Percentiles rank a stretch among this genome's conserved stretches.
Conservation (phyloP, 2,888 invertebrate genomes). For the Anticlea derivata region DNA sequence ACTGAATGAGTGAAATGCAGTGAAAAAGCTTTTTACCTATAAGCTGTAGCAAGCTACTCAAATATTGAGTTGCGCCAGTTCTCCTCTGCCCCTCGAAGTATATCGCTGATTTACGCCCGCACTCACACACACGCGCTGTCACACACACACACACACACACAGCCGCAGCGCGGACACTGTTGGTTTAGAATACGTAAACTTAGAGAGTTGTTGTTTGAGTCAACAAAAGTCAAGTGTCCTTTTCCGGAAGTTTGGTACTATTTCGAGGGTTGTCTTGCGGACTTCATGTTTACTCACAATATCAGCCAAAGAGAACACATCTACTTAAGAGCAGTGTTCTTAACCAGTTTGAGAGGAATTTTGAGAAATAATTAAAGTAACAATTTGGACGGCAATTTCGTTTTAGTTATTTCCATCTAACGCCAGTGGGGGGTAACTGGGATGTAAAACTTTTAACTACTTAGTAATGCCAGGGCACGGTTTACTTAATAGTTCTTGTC, state of each 20-base stretch:
- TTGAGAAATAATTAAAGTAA: too few species aligned
- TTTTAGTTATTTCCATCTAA: too few species aligned
- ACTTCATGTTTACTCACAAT: not conserved
- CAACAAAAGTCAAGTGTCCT: not conserved
- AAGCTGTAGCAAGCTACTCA: slow-evolving; percentile 2
- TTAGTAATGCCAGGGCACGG: too few species aligned
- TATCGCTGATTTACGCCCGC: slow-evolving; percentile 4
- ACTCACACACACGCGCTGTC: not conserved
- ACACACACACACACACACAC: not conserved
- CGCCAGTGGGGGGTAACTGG: too few species aligned
- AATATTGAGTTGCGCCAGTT: slow-evolving; percentile 12
- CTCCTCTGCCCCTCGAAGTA: not conserved
- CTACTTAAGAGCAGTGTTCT: not conserved
- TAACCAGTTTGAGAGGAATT: too few species aligned
- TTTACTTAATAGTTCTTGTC: too few species aligned
- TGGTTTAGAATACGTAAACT: slow-evolving; percentile 1
- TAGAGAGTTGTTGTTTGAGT: not conserved
- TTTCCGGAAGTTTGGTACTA: not conserved
- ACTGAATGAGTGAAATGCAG: too few species aligned
- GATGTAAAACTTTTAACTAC: too few species aligned
- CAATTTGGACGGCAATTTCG: too few species aligned
- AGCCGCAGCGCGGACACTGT: slow-evolving; percentile 2
- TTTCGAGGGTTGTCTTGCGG: not conserved
- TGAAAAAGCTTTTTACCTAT: not conserved
- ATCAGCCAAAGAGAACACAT: not conserved